Evolutionary conservation across 2,797 vertebrate species (phyloP).

Genomic region (Aulostomus chinensis): DNA sequence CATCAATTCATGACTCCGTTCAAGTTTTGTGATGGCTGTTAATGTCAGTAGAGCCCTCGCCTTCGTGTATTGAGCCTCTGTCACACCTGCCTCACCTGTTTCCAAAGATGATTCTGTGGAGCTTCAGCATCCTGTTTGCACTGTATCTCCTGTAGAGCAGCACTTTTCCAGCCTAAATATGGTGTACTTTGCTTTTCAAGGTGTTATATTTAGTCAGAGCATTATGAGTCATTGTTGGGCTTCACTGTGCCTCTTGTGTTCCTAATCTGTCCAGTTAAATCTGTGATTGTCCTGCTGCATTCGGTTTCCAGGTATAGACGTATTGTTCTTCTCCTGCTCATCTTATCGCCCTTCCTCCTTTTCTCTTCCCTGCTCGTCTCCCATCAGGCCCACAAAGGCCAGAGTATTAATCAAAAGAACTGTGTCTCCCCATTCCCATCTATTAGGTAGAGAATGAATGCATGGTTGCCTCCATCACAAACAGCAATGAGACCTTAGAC

Average conservation of each 20-base stretch:
- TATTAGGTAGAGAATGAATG: constrained; percentile 75
- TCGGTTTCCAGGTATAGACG: constrained; percentile 63
- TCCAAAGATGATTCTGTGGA: too few species aligned
- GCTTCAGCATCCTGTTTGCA: constrained; percentile 12
- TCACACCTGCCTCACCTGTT: too few species aligned
- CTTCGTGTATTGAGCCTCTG: too few species aligned
- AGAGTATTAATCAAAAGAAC: constrained; percentile 73
- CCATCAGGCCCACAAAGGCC: constrained; percentile 40
- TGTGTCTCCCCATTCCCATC: constrained; percentile 66
- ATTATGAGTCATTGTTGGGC: constrained; percentile 73
- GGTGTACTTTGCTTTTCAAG: constrained; percentile 19
- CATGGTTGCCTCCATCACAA: constrained; percentile 74
- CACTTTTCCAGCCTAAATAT: constrained; percentile 28
- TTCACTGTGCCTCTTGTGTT: constrained; percentile 43
- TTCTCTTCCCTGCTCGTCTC: constrained; percentile 31
- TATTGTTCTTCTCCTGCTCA: constrained; percentile 48
- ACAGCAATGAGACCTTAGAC: constrained; percentile 74
- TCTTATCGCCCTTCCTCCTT: constrained; percentile 44
- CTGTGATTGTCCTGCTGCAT: constrained; percentile 56
- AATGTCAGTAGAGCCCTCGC: too few species aligned
- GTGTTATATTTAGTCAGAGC: constrained; percentile 68
- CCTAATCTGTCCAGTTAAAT: constrained; percentile 64
- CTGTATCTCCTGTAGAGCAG: constrained; percentile 6
- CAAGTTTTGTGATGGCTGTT: too few species aligned
- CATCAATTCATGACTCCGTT: too few species aligned